Percentiles rank a stretch among this genome's conserved stretches.
phyloP scores from a whole-genome alignment of 1,140 invertebrate genomes.

The Meloidogyne hapla region DNA sequence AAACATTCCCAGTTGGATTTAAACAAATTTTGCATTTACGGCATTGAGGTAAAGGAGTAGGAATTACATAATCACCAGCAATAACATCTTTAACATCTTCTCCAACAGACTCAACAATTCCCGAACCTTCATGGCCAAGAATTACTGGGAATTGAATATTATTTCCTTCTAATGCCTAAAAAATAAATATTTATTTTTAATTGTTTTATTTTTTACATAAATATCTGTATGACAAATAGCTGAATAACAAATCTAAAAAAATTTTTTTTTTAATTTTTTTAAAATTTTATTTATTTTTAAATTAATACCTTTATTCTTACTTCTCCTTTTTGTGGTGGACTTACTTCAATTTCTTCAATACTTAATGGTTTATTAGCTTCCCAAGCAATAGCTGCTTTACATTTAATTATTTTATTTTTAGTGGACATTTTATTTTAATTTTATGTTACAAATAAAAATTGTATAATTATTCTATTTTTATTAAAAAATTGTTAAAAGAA shows the following conservation, averaged over 20 bases:
- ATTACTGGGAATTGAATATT: constrained; percentile 73
- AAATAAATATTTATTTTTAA: neutral
- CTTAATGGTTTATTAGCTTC: constrained; percentile 73
- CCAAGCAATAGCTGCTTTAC: constrained; percentile 55
- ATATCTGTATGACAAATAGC: constrained; percentile 96
- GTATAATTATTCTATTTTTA: too few relatives aligned
- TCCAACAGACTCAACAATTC: constrained; percentile 80
- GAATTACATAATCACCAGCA: constrained; percentile 90
- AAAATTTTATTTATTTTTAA: too few relatives aligned
- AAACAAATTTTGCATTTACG: constrained; percentile 92
- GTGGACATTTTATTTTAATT: neutral
- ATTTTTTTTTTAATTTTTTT: neutral
- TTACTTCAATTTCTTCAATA: constrained; percentile 87
- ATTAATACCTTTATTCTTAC: constrained; percentile 68
- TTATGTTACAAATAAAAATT: too few relatives aligned
- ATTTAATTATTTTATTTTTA: constrained; percentile 28
- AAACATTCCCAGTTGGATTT: constrained; percentile 79
- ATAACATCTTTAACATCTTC: constrained; percentile 46
- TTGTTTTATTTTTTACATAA: constrained; percentile 71
- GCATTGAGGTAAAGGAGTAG: constrained; percentile 93
- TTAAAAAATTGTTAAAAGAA: too few relatives aligned
- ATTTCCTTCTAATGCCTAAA: constrained; percentile 25
- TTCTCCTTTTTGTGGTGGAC: constrained; percentile 79
- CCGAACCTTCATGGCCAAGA: constrained; percentile 84
- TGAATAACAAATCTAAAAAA: constrained; percentile 24